These are phyloP conservation scores for Euzetes globulus DNA, from an alignment of 2,888 invertebrate genomes.

Conservation along the genomic window DNA sequence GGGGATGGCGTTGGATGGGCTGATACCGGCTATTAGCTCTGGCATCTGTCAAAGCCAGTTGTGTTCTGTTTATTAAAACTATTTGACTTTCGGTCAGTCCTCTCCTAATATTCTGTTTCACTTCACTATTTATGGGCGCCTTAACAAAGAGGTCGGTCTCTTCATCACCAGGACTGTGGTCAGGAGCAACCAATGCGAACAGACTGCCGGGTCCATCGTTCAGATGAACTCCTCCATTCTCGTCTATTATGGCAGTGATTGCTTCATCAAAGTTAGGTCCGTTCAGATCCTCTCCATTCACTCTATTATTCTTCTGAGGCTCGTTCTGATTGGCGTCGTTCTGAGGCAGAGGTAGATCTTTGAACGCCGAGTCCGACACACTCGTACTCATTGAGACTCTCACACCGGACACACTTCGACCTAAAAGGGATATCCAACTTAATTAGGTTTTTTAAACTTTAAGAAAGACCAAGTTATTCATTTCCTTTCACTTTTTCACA, in stretches of 20 bases:
- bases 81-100: background rate
- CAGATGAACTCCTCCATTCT: constrained; percentile 42
- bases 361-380: background rate
- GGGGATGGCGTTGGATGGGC: background rate
- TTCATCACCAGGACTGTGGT: background rate
- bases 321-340: background rate
- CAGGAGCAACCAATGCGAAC: constrained; percentile 21
- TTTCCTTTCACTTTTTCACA: too few species aligned
- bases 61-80: background rate
- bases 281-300: background rate
- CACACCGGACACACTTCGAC: constrained; percentile 31
- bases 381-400: constrained; percentile 26
- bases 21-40: background rate
- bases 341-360: background rate
- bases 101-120: background rate
- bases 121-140: constrained; percentile 33
- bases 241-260: constrained; percentile 41
- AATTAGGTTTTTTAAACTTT: too few species aligned
- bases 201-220: constrained; percentile 38
- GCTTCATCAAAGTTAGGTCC: constrained; percentile 40
- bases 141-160: constrained; percentile 36
- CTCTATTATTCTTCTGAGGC: background rate
- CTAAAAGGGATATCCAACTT: constrained; percentile 12
- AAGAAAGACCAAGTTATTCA: too few species aligned
- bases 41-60: background rate